A percentile compares a stretch with the other conserved stretches of the same genome.
Conservation (phyloP, 2,888 invertebrate genomes). For the Diplazon laetatorius region DNA sequence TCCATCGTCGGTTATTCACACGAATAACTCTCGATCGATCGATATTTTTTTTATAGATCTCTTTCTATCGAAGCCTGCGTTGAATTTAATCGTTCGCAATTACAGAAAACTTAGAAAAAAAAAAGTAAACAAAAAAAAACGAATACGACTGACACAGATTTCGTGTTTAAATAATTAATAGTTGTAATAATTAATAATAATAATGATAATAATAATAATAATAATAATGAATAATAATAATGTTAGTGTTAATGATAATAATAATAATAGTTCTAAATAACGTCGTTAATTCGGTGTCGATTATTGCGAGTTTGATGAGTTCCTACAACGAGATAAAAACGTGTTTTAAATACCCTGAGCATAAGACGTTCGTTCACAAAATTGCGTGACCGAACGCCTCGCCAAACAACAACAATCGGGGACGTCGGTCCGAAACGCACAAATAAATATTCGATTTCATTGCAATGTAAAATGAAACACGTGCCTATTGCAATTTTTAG, state of each 20-base stretch:
- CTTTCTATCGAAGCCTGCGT: conserved; percentile 38
- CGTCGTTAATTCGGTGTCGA: conserved; percentile 48
- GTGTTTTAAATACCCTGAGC: conserved; percentile 60
- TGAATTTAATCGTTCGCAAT: conserved; percentile 18
- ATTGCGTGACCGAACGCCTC: conserved; percentile 44
- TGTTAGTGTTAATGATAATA: conserved; percentile 38
- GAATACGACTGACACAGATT: conserved; percentile 60
- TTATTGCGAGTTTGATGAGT: conserved; percentile 63
- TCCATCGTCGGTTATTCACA: conserved; percentile 21
- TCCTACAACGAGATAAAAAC: conserved; percentile 58
- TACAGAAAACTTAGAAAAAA: conserved; percentile 56
- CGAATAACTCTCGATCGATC: conserved; percentile 31
- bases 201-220: conserved; percentile 33
- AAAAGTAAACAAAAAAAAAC: too few species aligned
- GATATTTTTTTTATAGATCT: conserved; percentile 48
- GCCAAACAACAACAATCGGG: conserved; percentile 34
- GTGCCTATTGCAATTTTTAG: conserved; percentile 33
- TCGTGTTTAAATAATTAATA: conserved; percentile 52
- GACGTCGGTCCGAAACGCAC: conserved; percentile 24
- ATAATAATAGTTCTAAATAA: conserved; percentile 38
- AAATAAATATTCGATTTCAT: conserved; percentile 31
- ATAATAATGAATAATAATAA: conserved; percentile 23
- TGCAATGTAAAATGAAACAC: conserved; percentile 46
- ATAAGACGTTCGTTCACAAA: conserved; percentile 62
- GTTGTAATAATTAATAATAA: conserved; percentile 24